Evolutionary conservation across 2,797 vertebrate species (phyloP), one percentile per base, ranked within the genome.

Genomic region (Sebastes cheni): DNA sequence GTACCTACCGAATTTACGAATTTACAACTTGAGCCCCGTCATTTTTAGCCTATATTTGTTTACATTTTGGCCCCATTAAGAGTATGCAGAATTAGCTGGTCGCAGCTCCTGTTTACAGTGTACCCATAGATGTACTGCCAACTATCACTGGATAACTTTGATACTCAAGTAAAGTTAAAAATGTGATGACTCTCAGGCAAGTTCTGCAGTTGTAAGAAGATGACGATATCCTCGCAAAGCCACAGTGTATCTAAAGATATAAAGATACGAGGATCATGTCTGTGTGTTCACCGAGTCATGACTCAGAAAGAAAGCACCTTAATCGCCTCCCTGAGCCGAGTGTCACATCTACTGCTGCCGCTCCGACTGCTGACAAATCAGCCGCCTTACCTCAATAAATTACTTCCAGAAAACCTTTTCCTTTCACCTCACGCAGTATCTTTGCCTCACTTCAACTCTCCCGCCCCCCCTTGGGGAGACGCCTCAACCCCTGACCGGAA

Each of bases 1-100:
- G 6, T 1, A 46, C 1, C 14, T 46, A 3, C 3, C 0, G 16
- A 18, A 46, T 46, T 46, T 18, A 0, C 6, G 8, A 46, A 8
- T 18, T 18, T 46, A 42, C 39, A 42, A 14, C 39, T 0, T 42
- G 14, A 46, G 42, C 2, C 42, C 42, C 2, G 16, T 46, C 5
- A 46, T 52, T 10, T n/a, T 39, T 39, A n/a, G 50, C 8, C 8
- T n/a, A 52, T 52, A n/a, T 22, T 52, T 22, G 50, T 52, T 46
- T 16, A 18, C 42, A 46, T 18, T 16, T 46, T 46, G 42, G 42
- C 42, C 14, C 42, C n/a, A 55, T 23, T 55, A 22, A 55, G 23
- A 58, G 56, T 29, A 29, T 9, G 56, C 56, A 18, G 4, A 18
- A 59, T 59, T 14, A 29, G 14, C 25, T 59, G 4, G 4, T 8